phyloP scores from a whole-genome alignment of 2,797 vertebrate genomes.

The Ptychadena robeensis region DNA sequence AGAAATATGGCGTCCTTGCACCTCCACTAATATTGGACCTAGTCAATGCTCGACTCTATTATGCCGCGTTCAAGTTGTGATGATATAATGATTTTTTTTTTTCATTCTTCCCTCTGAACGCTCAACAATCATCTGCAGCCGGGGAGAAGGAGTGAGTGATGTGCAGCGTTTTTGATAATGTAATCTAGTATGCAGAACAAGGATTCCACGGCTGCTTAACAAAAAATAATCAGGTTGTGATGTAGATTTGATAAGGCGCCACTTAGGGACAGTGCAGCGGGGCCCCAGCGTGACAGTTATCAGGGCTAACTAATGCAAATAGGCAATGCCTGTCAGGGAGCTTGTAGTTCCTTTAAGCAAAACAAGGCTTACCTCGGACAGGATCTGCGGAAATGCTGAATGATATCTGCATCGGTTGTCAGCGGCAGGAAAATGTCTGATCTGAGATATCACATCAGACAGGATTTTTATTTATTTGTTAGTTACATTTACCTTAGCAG shows the following conservation, averaged over 20 bases:
- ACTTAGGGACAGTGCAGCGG: slow-evolving; percentile 43
- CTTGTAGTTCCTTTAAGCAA: slow-evolving; percentile 49
- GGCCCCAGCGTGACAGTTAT: slow-evolving; percentile 58
- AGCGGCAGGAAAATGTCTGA: not conserved
- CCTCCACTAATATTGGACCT: slow-evolving; percentile 78
- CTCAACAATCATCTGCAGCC: slow-evolving; percentile 40
- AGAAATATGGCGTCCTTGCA: slow-evolving; percentile 73
- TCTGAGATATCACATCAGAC: not conserved
- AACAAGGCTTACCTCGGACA: slow-evolving; percentile 23
- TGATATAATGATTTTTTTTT: slow-evolving; percentile 57
- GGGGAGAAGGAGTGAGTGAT: slow-evolving; percentile 43
- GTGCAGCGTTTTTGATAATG: slow-evolving; percentile 54
- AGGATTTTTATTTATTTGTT: not conserved
- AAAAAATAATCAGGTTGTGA: slow-evolving; percentile 60
- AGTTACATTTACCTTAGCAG: not conserved
- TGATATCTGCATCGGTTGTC: slow-evolving; percentile 30
- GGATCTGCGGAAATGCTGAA: slow-evolving; percentile 9
- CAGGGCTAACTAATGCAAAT: slow-evolving; percentile 60
- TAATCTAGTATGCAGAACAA: slow-evolving; percentile 58
- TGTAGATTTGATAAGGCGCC: slow-evolving; percentile 59
- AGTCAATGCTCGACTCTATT: slow-evolving; percentile 73
- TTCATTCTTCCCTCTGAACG: slow-evolving; percentile 36
- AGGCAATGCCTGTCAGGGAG: slow-evolving; percentile 43
- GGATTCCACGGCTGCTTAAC: slow-evolving; percentile 47
- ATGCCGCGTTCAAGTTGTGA: slow-evolving; percentile 67